Evolutionary conservation across 2,888 invertebrate genomes (phyloP), one percentile per base, ranked within the genome.

Genomic region (Cosmorhoe ocellata): DNA sequence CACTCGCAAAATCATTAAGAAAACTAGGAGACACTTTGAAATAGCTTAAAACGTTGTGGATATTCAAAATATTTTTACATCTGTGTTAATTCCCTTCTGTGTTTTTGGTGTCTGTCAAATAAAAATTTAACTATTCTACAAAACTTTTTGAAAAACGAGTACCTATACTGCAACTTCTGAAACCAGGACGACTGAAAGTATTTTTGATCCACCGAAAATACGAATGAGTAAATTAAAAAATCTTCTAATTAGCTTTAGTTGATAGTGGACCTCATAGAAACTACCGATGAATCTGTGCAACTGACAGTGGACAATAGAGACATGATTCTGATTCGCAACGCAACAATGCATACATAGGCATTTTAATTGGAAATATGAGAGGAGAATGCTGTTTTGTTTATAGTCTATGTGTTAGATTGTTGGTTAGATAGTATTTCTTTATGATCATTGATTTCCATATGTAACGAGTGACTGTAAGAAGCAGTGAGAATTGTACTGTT

Each of bases 341-440:
- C 18, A 76, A 76, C 80, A 75, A 76, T 78, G 80, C 82, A 79
- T 78, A 79, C 74, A 74, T 76, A 81, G 84, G 84, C 80, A 85
- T 85, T 81, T 84, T 87, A 87, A 89, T 85, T 84, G 79, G 88
- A 80, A 85, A 88, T 84, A 79, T 76, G 84, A 88, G 81, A 71
- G 66, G 71, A 11, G 14, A 51, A 38, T 49, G 24, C 30, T 34
- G 11, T 18, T 30, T 44, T 27, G 40, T 34, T 32, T 7, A 28
- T 11, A 26, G 12, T 24, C 10, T 34, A 24, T 30, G n/a, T 12
- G 45, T 38, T 39, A 66, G 67, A 52, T 52, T 24, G 57, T 63
- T 64, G 58, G 56, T 63, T 69, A 74, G 75, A 73, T 76, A 68
- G 63, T 64, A 57, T 4, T 72, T 67, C 64, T 73, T 76, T 77